Percentiles rank a stretch among this genome's conserved stretches.
Conservation (phyloP, 2,888 invertebrate genomes). For the Tridacna gigas region DNA sequence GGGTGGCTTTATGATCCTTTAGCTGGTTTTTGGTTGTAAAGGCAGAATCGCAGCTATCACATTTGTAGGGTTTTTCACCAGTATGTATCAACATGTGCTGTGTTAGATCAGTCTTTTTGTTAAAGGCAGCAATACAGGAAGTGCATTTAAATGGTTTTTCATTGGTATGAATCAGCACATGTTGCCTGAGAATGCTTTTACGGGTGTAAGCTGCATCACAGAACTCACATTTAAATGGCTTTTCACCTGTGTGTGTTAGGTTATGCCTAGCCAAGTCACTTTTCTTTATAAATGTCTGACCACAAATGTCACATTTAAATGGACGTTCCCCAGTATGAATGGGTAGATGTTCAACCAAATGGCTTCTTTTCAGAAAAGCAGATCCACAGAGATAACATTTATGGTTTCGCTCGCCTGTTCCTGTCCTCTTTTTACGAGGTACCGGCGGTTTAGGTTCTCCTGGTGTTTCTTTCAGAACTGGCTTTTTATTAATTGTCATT, state of each 20-base stretch:
- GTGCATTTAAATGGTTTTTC: slow-evolving; percentile 21
- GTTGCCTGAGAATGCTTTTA: slow-evolving; percentile 19
- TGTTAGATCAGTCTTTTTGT: slow-evolving; percentile 9
- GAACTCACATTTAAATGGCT: slow-evolving; percentile 19
- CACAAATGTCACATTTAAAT: slow-evolving; percentile 24
- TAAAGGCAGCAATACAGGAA: slow-evolving; percentile 14
- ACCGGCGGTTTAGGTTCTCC: slow-evolving; percentile 9
- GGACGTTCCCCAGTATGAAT: slow-evolving; percentile 20
- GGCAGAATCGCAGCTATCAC: slow-evolving; percentile 12
- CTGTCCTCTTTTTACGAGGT: slow-evolving; percentile 14
- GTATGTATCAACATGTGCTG: slow-evolving; percentile 15
- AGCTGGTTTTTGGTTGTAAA: slow-evolving; percentile 22
- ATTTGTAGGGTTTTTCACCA: slow-evolving; percentile 17
- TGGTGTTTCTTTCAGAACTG: background rate
- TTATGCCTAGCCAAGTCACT: slow-evolving; percentile 17
- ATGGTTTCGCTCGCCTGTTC: slow-evolving; percentile 17
- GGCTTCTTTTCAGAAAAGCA: slow-evolving; percentile 10
- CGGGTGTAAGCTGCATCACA: slow-evolving; percentile 20
- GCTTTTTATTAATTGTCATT: background rate
- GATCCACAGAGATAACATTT: slow-evolving; percentile 23
- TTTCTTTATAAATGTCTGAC: slow-evolving; percentile 23
- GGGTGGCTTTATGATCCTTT: slow-evolving; percentile 20
- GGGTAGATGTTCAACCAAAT: slow-evolving; percentile 18
- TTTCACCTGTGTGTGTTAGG: slow-evolving; percentile 12
- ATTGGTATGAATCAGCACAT: slow-evolving; percentile 13